phyloP scores from a whole-genome alignment of 2,797 vertebrate species.

The Acanthurus leucopareius region DNA sequence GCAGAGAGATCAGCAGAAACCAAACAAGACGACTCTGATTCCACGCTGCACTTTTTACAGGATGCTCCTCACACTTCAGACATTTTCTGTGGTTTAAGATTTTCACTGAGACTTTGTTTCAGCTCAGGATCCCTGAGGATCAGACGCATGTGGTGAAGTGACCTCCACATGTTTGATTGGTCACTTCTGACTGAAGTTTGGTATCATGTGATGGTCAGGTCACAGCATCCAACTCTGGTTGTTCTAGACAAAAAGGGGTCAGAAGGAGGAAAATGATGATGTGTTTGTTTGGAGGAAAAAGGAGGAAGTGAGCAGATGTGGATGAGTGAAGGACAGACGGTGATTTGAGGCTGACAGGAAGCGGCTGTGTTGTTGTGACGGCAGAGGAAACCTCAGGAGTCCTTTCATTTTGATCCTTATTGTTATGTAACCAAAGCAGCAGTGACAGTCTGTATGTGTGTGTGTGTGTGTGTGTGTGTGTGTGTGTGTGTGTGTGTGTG shows the following conservation, averaged over 20 bases:
- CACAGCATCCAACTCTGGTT: not conserved
- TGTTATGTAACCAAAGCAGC: slow-evolving; percentile 20
- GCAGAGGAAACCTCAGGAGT: slow-evolving; percentile 29
- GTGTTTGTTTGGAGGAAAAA: not conserved
- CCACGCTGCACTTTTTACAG: not conserved
- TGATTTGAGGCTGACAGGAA: slow-evolving; percentile 7
- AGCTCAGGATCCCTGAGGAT: not conserved
- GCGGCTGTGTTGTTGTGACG: slow-evolving; percentile 24
- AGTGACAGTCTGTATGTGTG: not conserved
- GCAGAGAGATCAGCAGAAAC: slow-evolving; percentile 25
- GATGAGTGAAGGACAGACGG: slow-evolving; percentile 5
- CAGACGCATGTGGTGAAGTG: no score
- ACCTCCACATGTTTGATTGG: no score
- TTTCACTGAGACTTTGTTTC: no score
- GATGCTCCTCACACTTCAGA: not conserved
- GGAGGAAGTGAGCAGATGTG: not conserved
- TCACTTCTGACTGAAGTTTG: not conserved
- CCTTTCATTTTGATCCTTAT: slow-evolving; percentile 5
- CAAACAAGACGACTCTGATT: not conserved
- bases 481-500: slow-evolving; percentile 4
- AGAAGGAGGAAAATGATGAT: not conserved
- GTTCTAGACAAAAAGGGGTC: not conserved
- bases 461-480: not conserved
- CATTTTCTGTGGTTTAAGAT: not conserved
- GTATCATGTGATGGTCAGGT: not conserved